Base-by-base conservation (phyloP, 2,888 invertebrate species). In the Amblyjoppa proteus region DNA sequence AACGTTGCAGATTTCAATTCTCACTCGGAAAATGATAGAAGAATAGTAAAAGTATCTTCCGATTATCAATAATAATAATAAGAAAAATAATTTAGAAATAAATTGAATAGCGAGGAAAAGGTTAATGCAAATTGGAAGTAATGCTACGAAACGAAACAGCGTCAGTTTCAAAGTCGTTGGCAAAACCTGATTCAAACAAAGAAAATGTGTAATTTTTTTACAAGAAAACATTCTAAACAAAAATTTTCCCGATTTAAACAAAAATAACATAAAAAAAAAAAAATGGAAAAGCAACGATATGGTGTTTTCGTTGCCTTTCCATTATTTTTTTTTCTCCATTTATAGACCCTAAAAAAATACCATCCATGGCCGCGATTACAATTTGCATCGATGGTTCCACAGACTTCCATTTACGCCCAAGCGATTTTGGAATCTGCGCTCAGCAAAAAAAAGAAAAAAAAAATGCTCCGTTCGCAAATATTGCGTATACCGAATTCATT, bases 101-200 rank as follows among this genome's bases (percentile, higher is more conserved):
- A 34, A 34, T 4, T 2, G 34, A 34, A 6, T 0, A 4, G 34
- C 6, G 34, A 34, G 34, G 34, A 34, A 34, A 31, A 31, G 2
- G 28, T 2, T 31, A 34, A 34, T 34, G 4, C 4, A 34, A 34
- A 34, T 4, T 3, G 34, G 3, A 34, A 2, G 34, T 2, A 34
- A 34, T 2, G 34, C 4, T 34, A 34, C 34, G 34, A 6, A 34
- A 34, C 6, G 34, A 4, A 34, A 34, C 0, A 34, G 34, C 0
- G 34, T 34, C 82, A 78, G 61, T 73, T 78, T 56, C 41, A 7
- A 41, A 41, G 7, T 7, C 41, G 41, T 41, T 41, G 5, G 41
- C 7, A 45, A 49, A 49, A 64, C 9, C 38, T 7, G 20, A 13
- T 1, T 49, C 20, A n/a, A 49, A 64, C 13, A 41, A 31, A 20